These are phyloP conservation scores for Oryzias woworae DNA, from an alignment of 2,113 vertebrate species.

Conservation along the genomic window DNA sequence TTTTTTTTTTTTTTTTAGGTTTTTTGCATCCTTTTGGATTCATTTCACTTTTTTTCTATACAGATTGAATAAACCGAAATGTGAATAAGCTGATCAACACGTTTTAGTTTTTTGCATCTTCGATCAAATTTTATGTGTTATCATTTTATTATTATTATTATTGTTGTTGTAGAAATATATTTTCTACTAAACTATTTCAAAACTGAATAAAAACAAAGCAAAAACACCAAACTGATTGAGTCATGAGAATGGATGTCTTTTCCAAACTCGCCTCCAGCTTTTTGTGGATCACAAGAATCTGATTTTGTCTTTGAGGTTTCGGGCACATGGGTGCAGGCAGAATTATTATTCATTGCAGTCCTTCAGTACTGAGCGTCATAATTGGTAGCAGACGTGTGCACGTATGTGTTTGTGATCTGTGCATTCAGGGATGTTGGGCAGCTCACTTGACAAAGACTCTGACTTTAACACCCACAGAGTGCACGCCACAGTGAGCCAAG, in stretches of 20 bases:
- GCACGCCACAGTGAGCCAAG: slow-evolving; percentile 36
- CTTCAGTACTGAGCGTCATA: slow-evolving; percentile 64
- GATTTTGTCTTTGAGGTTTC: slow-evolving; percentile 73
- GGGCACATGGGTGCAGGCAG: slow-evolving; percentile 52
- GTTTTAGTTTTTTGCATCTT: too few relatives aligned
- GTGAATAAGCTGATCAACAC: too few relatives aligned
- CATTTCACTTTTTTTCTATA: too few relatives aligned
- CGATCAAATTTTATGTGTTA: too few relatives aligned
- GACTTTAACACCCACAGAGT: slow-evolving; percentile 57
- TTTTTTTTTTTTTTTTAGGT: too few relatives aligned
- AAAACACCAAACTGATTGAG: background rate
- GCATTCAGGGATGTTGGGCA: slow-evolving; percentile 43
- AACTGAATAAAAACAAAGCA: too few relatives aligned
- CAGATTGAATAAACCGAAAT: too few relatives aligned
- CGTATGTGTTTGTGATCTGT: slow-evolving; percentile 49
- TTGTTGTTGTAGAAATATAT: background rate
- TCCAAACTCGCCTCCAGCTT: slow-evolving; percentile 57
- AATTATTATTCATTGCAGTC: slow-evolving; percentile 73
- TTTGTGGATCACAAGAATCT: slow-evolving; percentile 63
- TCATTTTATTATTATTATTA: too few relatives aligned
- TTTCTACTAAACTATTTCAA: background rate
- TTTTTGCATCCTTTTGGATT: too few relatives aligned
- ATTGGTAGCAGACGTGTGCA: slow-evolving; percentile 71
- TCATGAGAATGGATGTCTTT: slow-evolving; percentile 3
- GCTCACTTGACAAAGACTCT: slow-evolving; percentile 55